These are phyloP conservation scores for Eurystomus gularis DNA, from an alignment of 2,113 vertebrate genomes.

Conservation along the genomic window DNA sequence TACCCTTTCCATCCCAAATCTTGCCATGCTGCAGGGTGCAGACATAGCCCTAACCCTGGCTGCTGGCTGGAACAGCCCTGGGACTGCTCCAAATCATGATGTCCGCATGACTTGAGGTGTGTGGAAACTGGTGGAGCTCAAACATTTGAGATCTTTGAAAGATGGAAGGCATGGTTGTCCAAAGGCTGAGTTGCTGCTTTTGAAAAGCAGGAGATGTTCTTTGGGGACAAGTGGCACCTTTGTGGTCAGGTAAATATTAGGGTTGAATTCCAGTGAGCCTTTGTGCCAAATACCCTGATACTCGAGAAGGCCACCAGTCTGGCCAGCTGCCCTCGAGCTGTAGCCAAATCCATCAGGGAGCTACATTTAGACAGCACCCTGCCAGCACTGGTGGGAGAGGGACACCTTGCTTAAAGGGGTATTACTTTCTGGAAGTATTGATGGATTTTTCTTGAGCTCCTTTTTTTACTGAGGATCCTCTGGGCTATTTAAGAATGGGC, in stretches of 20 bases:
- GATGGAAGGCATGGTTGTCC: background rate
- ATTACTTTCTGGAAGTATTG: background rate
- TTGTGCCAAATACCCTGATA: slow-evolving; percentile 15
- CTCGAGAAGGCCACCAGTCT: slow-evolving; percentile 29
- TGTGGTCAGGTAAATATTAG: slow-evolving; percentile 20
- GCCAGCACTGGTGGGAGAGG: background rate
- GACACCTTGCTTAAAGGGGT: background rate
- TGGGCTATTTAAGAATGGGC: background rate
- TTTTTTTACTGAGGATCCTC: background rate
- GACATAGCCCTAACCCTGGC: background rate
- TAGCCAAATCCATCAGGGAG: slow-evolving; percentile 16
- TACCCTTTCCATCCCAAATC: background rate
- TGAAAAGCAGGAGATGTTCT: background rate
- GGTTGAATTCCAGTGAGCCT: background rate
- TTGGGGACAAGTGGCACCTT: background rate
- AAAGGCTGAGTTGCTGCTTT: background rate
- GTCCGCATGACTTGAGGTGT: rapidly evolving
- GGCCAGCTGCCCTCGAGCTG: background rate
- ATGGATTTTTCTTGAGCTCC: background rate
- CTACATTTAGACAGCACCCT: background rate
- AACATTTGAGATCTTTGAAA: background rate
- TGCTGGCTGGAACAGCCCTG: background rate
- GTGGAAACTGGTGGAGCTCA: background rate
- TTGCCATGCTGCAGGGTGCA: background rate
- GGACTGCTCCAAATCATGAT: background rate